Base-by-base conservation (phyloP, 2,888 invertebrate species). In the Archips crataeganus region DNA sequence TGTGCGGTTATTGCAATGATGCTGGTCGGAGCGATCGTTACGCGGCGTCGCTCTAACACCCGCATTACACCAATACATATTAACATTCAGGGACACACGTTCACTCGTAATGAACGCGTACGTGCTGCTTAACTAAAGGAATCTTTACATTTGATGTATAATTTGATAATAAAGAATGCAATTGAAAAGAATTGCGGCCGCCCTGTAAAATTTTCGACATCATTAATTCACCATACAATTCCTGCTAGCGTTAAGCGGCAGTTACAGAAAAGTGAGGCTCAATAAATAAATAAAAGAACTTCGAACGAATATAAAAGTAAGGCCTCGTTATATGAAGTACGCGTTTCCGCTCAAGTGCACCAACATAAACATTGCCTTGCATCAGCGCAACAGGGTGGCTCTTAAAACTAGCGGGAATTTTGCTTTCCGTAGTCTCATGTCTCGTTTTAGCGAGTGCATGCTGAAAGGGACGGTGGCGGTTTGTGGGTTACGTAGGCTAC, bases 361-460 rank as follows among this genome's bases (percentile, higher is more conserved):
- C 42, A 34, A 63, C 59, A 73, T 73, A 73, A 73, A 73, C 73
- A 73, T 54, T 49, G 34, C 42, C 51, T 36, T 64, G 72, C 67
- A 72, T 54, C 72, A 71, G 73, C 63, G 73, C 73, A 73, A 73
- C 73, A 73, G 73, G 73, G 66, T 62, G 49, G 49, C 61, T 60
- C 66, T 57, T 42, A 72, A 72, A 67, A 72, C 62, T 23, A 63
- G 45, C 70, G 70, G 70, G 59, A 71, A 72, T n/a, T 57, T 51
- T 39, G 51, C 45, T 47, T 36, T 11, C 13, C 61, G 61, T 62
- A 57, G 47, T 23, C 39, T 65, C n/a, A 54, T 8, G 9, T 54
- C 54, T 23, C 13, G 54, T n/a, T 61, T 49, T 8, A 34, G n/a
- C 23, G 51, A 54, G 54, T 54, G 23, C 63, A 10, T 11, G 45